Conservation (phyloP, 1,140 invertebrate genomes). For the Euura saliciscinereae region DNA sequence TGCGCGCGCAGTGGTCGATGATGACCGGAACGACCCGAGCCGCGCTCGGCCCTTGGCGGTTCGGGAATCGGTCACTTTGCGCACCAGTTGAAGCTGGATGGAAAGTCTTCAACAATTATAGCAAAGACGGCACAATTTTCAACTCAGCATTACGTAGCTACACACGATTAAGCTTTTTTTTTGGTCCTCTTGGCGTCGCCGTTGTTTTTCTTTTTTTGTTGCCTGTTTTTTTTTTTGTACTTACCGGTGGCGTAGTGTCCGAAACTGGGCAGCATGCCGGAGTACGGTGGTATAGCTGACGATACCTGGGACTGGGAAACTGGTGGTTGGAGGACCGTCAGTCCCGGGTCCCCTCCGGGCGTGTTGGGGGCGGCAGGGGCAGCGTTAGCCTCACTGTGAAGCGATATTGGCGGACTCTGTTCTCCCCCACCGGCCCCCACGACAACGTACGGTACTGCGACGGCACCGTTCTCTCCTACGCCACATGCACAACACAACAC, state of each 20-base stretch:
- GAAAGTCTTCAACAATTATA: too few species aligned
- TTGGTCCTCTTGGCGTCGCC: too few species aligned
- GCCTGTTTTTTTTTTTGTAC: constrained; percentile 40
- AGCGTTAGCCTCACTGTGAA: constrained; percentile 63
- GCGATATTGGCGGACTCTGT: constrained; percentile 65
- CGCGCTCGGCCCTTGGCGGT: too few species aligned
- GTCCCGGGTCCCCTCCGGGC: constrained; percentile 56
- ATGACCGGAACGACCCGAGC: too few species aligned
- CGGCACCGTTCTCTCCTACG: constrained; percentile 64
- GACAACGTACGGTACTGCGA: constrained; percentile 62
- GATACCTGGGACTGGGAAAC: constrained; percentile 58
- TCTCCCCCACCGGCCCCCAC: constrained; percentile 60
- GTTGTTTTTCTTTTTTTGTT: constrained; percentile 13
- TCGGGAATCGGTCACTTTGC: too few species aligned
- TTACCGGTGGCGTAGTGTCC: constrained; percentile 75
- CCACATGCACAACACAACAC: constrained; percentile 62
- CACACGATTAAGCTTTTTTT: too few species aligned
- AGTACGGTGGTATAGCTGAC: constrained; percentile 60
- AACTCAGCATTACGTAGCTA: too few species aligned
- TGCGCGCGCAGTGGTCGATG: background rate
- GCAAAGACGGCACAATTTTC: too few species aligned
- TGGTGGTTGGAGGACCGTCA: constrained; percentile 64
- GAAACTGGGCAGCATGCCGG: constrained; percentile 75
- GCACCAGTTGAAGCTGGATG: too few species aligned
- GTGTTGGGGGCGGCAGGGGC: constrained; percentile 62